Base-by-base conservation (phyloP, 2,113 vertebrate genomes). In the Lates calcarifer region DNA sequence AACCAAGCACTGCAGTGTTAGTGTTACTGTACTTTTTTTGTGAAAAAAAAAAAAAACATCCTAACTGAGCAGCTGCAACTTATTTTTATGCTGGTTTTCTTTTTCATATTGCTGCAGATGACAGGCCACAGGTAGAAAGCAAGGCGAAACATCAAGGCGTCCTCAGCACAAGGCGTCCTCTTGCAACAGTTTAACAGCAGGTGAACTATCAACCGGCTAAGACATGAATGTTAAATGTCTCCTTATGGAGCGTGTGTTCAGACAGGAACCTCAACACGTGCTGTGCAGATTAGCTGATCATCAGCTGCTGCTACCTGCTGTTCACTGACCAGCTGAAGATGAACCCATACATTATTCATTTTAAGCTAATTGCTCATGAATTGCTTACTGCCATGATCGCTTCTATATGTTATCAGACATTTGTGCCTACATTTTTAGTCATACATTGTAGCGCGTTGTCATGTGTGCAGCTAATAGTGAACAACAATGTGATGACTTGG, bases 281-380 rank as follows among this genome's bases (percentile, higher is more conserved):
- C 51, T 47, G 49, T 31, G 13, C 49, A 37, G 47, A 69, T 49
- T 33, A 69, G 17, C 55, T 17, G 55, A 62, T 35, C 51, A 41
- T 41, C 39, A 43, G 37, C 73, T 61, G 68, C 58, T 33, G 29
- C 35, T 62, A 33, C 75, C 49, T 79, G 49, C 76, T 77, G 51
- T 73, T 81, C 75, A 60, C 53, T 72, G 45, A 80, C 31, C 18
- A 28, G 71, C 61, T 56, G 37, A 73, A 79, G 70, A 51, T 3
- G 0, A 74, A 68, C 18, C 26, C 35, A 67, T 61, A 24, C 29
- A 39, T 72, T 62, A 71, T 84, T 71, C 1, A 14, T 29, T 64
- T 53, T 24, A 20, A 43, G 3, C 18, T 58, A 18, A 56, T 35
- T n/a, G n/a, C n/a, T 20, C 57, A 22, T 9, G 33, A 4, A 26